Conservation (phyloP, 2,113 vertebrate genomes). For the Vulpes ferrilata region DNA sequence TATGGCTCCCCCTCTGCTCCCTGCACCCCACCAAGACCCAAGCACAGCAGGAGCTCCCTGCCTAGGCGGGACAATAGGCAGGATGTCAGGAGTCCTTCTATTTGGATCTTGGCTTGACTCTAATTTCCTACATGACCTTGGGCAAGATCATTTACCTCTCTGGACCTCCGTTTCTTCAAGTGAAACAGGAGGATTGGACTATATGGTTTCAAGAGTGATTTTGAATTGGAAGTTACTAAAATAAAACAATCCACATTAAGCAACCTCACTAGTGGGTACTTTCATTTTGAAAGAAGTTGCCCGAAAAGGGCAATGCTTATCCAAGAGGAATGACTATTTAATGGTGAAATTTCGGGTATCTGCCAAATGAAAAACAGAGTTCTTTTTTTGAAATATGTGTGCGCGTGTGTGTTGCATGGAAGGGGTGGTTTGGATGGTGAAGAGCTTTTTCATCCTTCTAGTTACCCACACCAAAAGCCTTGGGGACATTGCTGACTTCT, state of each 20-base stretch:
- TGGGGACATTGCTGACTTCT: not conserved
- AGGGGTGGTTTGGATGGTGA: not conserved
- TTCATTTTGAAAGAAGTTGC: constrained; percentile 39
- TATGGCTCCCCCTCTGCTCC: not conserved
- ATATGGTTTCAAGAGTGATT: not conserved
- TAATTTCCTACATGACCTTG: not conserved
- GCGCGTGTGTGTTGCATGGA: not conserved
- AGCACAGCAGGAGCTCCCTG: too few relatives aligned
- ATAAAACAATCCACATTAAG: constrained; percentile 27
- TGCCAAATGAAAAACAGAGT: not conserved
- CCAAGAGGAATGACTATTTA: constrained; percentile 6
- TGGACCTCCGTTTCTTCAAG: not conserved
- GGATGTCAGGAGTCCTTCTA: not conserved
- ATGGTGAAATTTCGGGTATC: constrained; percentile 41
- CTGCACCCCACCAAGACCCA: not conserved
- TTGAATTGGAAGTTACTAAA: constrained; percentile 19
- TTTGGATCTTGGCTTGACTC: not conserved
- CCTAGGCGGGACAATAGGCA: not conserved
- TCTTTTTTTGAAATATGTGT: not conserved
- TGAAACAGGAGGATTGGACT: not conserved
- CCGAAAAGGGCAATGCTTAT: constrained; percentile 12
- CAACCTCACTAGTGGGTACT: not conserved
- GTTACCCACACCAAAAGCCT: not conserved
- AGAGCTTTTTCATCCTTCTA: not conserved
- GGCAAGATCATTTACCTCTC: not conserved